Conservation (phyloP, 2,888 invertebrate species). For the Danaus chrysippus region DNA sequence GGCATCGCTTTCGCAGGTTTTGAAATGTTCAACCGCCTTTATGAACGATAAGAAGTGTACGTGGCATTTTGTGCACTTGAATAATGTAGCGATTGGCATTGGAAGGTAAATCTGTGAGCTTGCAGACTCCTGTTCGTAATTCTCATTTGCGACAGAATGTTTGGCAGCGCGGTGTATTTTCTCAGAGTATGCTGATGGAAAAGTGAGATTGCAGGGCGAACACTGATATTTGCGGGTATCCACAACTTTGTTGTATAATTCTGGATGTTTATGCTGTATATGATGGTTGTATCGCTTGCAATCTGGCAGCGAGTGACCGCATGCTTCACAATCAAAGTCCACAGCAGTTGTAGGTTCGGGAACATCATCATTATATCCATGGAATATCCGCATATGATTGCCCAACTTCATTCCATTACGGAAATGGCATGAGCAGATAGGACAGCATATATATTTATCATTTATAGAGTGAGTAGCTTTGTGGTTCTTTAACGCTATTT, state of each 20-base stretch:
- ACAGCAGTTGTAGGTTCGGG: not conserved
- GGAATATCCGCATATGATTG: conserved; percentile 9
- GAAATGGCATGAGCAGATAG: conserved; percentile 21
- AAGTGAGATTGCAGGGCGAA: conserved; percentile 20
- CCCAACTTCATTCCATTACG: not conserved
- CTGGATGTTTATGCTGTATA: conserved; percentile 5
- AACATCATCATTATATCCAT: not conserved
- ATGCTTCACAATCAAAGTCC: conserved; percentile 12
- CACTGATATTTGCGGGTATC: conserved; percentile 19
- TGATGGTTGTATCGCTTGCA: conserved; percentile 22
- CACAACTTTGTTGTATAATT: conserved; percentile 4
- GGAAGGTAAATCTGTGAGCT: not conserved
- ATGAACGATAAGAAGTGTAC: conserved; percentile 29
- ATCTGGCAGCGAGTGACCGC: not conserved
- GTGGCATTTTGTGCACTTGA: conserved; percentile 33
- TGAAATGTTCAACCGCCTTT: conserved; percentile 24
- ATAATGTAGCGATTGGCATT: conserved; percentile 29
- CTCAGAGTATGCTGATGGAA: conserved; percentile 17
- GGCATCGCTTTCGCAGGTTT: conserved; percentile 18
- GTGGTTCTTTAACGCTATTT: conserved; percentile 5
- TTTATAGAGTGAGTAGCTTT: not conserved
- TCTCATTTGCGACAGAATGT: conserved; percentile 12
- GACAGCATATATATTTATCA: conserved; percentile 7
- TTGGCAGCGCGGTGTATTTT: conserved; percentile 21
- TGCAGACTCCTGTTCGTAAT: too few species aligned